Conservation (phyloP, 2,888 invertebrate species). For the Antitype chi region DNA sequence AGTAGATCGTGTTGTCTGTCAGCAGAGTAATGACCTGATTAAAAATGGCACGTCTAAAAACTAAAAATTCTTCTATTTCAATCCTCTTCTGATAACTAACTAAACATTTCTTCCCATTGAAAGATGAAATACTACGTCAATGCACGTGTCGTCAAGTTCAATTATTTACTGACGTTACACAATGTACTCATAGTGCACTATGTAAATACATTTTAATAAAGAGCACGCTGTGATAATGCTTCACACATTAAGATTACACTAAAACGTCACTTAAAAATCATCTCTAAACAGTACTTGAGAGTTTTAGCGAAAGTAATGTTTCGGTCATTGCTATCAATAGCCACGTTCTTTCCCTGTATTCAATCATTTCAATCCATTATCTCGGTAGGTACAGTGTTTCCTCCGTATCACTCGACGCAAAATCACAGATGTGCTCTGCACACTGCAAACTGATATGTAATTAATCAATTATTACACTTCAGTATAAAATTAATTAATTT, state of each 20-base stretch:
- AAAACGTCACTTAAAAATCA: slow-evolving; percentile 28
- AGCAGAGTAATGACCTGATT: background rate
- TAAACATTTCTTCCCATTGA: slow-evolving; percentile 33
- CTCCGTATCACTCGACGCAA: slow-evolving; percentile 48
- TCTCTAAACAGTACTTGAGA: slow-evolving; percentile 25
- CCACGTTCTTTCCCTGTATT: slow-evolving; percentile 21
- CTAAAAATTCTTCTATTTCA: background rate
- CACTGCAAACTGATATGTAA: slow-evolving; percentile 60
- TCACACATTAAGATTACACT: slow-evolving; percentile 40
- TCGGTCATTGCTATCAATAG: slow-evolving; percentile 22
- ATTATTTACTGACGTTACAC: slow-evolving; percentile 56
- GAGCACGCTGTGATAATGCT: slow-evolving; percentile 40
- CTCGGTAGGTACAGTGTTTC: slow-evolving; percentile 41
- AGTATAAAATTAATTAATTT: slow-evolving; percentile 83
- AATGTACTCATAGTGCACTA: slow-evolving; percentile 35
- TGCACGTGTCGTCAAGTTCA: slow-evolving; percentile 57
- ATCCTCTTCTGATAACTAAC: slow-evolving; percentile 3
- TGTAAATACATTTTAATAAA: slow-evolving; percentile 48
- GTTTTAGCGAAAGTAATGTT: slow-evolving; percentile 18
- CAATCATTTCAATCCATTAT: slow-evolving; percentile 27
- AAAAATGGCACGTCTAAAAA: background rate
- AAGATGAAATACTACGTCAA: slow-evolving; percentile 41
- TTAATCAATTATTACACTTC: slow-evolving; percentile 71
- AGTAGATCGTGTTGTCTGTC: too few relatives aligned
- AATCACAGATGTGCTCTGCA: slow-evolving; percentile 68